Conservation (phyloP, 1,140 invertebrate species). For the silkworm (Bombyx mori) region ASM3026992v2 NC_085122.1:2765501-2766000, state of each 20-base stretch:
- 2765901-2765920: no score
- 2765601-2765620: slow-evolving; percentile 61
- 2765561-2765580: slow-evolving; percentile 49
- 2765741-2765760: slow-evolving; percentile 67
- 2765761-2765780: slow-evolving; percentile 60
- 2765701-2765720: slow-evolving; percentile 42
- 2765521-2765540: no score
- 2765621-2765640: slow-evolving; percentile 56
- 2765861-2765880: slow-evolving; percentile 17
- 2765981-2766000: no score
- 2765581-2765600: slow-evolving; percentile 41
- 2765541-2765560: slow-evolving; percentile 11
- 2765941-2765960: no score
- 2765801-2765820: slow-evolving; percentile 37
- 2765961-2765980: no score
- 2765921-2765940: not conserved
- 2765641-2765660: slow-evolving; percentile 41
- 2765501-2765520: no score
- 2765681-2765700: slow-evolving; percentile 45
- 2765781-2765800: slow-evolving; percentile 46
- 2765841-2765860: slow-evolving; percentile 13
- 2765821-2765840: slow-evolving; percentile 18
- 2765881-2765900: not conserved
- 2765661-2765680: slow-evolving; percentile 24
- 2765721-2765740: slow-evolving; percentile 61